Conservation (phyloP, 2,888 invertebrate genomes). For the Tricholauxania praeusta region DNA sequence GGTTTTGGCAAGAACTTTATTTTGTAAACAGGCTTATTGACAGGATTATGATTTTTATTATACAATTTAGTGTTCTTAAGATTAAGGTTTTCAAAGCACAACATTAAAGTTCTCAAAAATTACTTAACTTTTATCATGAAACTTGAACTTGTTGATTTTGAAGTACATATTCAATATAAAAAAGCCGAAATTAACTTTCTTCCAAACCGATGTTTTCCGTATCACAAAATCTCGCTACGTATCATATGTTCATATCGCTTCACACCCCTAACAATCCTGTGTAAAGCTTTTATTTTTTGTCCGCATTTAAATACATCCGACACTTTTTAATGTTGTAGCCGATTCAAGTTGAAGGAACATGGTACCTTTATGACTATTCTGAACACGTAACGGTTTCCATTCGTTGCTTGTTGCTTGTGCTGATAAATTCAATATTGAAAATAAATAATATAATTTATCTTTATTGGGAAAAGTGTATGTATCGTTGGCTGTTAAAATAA, state of each 20-base stretch:
- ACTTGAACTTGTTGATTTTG: too few species aligned
- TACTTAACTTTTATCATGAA: too few species aligned
- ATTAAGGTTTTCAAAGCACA: too few species aligned
- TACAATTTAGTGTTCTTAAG: too few species aligned
- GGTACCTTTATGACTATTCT: slow-evolving; percentile 51
- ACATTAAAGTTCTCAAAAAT: too few species aligned
- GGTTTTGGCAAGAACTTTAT: too few species aligned
- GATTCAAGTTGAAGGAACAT: slow-evolving; percentile 30
- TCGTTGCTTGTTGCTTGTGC: slow-evolving; percentile 37
- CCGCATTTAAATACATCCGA: slow-evolving; percentile 59
- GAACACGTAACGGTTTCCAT: slow-evolving; percentile 56
- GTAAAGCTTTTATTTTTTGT: not conserved
- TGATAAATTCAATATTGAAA: slow-evolving; percentile 66
- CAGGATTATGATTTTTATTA: too few species aligned
- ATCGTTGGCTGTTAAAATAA: slow-evolving; percentile 22
- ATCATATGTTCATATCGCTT: not conserved
- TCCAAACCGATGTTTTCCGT: too few species aligned
- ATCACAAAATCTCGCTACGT: too few species aligned
- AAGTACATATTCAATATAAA: too few species aligned
- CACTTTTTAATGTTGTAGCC: slow-evolving; percentile 56
- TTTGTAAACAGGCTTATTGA: too few species aligned
- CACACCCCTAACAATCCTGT: slow-evolving; percentile 8
- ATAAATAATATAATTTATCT: slow-evolving; percentile 63
- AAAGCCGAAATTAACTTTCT: too few species aligned
- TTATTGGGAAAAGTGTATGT: slow-evolving; percentile 23